Evolutionary conservation across 2,888 invertebrate genomes (phyloP).

Genomic region (Odontocerum albicorne): DNA sequence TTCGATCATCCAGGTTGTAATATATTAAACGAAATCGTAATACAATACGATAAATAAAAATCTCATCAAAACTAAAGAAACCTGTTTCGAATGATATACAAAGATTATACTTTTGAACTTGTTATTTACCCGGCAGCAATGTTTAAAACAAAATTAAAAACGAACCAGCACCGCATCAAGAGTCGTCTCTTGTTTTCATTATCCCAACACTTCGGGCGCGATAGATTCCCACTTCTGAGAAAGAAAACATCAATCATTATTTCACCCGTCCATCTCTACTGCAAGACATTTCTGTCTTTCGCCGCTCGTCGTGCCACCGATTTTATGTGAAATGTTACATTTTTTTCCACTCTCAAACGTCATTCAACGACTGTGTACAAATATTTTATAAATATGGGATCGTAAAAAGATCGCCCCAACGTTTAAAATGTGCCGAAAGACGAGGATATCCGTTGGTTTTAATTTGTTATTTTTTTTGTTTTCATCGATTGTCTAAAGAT

Average conservation of each 20-base stretch:
- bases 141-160: too few species aligned
- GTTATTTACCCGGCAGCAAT: too few species aligned
- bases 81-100: too few species aligned
- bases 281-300: constrained; percentile 14
- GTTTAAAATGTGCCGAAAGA: constrained; percentile 18
- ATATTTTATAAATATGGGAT: constrained; percentile 12
- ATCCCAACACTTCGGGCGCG: too few species aligned
- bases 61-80: too few species aligned
- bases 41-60: too few species aligned
- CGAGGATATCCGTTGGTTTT: constrained; percentile 23
- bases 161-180: too few species aligned
- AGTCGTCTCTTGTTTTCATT: too few species aligned
- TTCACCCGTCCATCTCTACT: background rate
- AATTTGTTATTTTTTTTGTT: background rate
- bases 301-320: constrained; percentile 10
- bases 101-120: too few species aligned
- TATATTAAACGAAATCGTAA: too few species aligned
- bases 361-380: constrained; percentile 12
- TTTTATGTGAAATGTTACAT: constrained; percentile 19
- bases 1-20: too few species aligned
- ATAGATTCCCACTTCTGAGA: background rate
- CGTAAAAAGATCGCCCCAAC: background rate
- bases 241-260: background rate
- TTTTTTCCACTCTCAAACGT: constrained; percentile 11
- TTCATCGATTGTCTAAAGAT: background rate